phyloP scores from a whole-genome alignment of 23 tunicate species.

The Diplosoma virens region DNA sequence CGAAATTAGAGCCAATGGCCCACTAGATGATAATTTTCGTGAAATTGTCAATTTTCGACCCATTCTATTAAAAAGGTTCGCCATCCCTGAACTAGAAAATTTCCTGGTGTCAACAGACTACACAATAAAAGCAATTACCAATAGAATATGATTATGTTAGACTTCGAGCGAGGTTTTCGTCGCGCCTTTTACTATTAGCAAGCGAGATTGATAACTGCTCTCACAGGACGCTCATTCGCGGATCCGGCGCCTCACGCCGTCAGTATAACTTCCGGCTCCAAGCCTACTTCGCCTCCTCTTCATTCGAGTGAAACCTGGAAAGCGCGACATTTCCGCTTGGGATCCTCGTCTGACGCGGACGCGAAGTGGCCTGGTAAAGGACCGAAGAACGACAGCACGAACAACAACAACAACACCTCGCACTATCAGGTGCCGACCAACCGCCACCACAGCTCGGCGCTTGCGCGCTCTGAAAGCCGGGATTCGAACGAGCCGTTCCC shows the following conservation, averaged over 20 bases:
- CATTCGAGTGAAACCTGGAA: constrained; percentile 49
- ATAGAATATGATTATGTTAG: no score
- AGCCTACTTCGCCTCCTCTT: constrained; percentile 24
- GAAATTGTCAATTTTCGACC: no score
- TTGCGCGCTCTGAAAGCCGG: no score
- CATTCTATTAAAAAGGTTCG: no score
- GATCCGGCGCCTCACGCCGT: constrained; percentile 12
- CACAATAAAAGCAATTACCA: no score
- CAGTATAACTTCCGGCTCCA: constrained; percentile 2
- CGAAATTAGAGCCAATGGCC: no score
- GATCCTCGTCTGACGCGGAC: background rate
- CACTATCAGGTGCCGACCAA: constrained; percentile 54
- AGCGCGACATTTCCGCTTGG: background rate
- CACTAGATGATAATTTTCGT: no score
- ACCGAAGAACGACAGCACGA: background rate
- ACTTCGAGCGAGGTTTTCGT: background rate
- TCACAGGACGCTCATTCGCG: background rate
- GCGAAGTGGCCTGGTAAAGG: background rate
- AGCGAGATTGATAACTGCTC: background rate
- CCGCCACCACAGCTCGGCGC: constrained; percentile 40
- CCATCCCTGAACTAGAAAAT: no score
- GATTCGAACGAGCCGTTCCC: no score
- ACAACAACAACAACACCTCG: constrained; percentile 36
- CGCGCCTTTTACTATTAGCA: background rate
- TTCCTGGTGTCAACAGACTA: no score